Conservation (phyloP, 2,113 vertebrate genomes). For the Anolis carolinensis region DNA sequence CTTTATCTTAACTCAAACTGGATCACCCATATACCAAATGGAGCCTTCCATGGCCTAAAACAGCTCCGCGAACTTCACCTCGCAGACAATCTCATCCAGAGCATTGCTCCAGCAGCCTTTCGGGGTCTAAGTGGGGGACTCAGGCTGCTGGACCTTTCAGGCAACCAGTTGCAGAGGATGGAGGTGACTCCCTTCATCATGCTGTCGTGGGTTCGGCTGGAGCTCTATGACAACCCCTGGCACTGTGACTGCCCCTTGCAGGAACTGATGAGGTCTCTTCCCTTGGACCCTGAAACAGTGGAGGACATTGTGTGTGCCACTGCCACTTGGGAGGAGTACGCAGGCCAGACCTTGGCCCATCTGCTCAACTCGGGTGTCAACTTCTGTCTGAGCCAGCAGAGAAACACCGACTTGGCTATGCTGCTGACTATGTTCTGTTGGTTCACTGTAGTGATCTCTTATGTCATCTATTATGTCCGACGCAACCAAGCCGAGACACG, state of each 20-base stretch:
- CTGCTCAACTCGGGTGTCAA: conserved; percentile 77
- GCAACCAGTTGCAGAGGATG: conserved; percentile 76
- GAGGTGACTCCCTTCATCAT: conserved; percentile 72
- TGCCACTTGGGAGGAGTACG: conserved; percentile 73
- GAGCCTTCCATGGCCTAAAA: conserved; percentile 72
- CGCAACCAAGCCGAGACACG: conserved; percentile 78
- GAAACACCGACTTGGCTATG: conserved; percentile 76
- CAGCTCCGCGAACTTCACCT: conserved; percentile 79
- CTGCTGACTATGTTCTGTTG: conserved; percentile 82
- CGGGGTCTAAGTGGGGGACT: conserved; percentile 73
- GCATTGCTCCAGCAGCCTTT: conserved; percentile 72
- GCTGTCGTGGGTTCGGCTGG: conserved; percentile 71
- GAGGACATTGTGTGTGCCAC: conserved; percentile 80
- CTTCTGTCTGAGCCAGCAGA: conserved; percentile 73
- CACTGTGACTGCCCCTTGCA: conserved; percentile 81
- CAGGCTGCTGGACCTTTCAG: conserved; percentile 78
- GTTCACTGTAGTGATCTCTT: conserved; percentile 80
- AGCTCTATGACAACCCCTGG: conserved; percentile 82
- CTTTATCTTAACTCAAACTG: conserved; percentile 81
- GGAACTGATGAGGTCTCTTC: conserved; percentile 78
- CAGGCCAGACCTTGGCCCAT: conserved; percentile 73
- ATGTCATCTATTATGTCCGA: conserved; percentile 78
- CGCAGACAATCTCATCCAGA: conserved; percentile 80
- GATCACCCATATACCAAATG: conserved; percentile 75
- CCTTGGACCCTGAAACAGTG: conserved; percentile 75